These are phyloP conservation scores for Watsonalla cultraria DNA, from an alignment of 2,888 invertebrate genomes.

Conservation along the genomic window DNA sequence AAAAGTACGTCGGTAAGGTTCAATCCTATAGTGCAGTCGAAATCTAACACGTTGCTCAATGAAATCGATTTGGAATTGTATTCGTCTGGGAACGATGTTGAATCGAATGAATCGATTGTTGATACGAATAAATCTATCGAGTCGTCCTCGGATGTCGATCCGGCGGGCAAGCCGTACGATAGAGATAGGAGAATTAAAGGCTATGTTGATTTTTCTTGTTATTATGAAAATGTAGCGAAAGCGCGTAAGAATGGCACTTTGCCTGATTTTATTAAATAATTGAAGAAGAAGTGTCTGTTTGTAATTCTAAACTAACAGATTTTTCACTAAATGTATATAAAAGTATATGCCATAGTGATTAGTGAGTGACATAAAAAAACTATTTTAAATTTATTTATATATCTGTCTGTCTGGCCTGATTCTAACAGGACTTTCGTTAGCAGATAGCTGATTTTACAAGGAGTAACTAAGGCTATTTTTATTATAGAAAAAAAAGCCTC, in stretches of 20 bases:
- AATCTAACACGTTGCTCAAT: constrained; percentile 62
- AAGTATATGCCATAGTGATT: too few relatives aligned
- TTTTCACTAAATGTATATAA: too few relatives aligned
- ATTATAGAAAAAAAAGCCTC: too few relatives aligned
- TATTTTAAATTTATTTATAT: too few relatives aligned
- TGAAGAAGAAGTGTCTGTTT: too few relatives aligned
- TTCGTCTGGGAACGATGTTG: constrained; percentile 53
- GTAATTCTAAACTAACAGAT: too few relatives aligned
- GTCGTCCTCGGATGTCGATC: constrained; percentile 64
- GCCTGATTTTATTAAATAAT: constrained; percentile 78
- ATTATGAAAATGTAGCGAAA: constrained; percentile 84
- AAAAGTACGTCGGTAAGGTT: constrained; percentile 79
- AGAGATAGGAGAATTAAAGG: constrained; percentile 85
- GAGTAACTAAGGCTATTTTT: too few relatives aligned
- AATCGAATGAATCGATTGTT: constrained; percentile 48
- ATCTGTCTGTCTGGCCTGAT: too few relatives aligned
- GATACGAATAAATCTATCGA: constrained; percentile 64
- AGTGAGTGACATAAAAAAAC: too few relatives aligned
- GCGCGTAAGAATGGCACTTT: constrained; percentile 82
- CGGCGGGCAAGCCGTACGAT: constrained; percentile 64
- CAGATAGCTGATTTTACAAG: too few relatives aligned
- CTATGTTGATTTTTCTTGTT: constrained; percentile 92
- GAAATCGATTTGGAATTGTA: constrained; percentile 65
- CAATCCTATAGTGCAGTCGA: constrained; percentile 80
- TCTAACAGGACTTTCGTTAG: too few relatives aligned